These are phyloP conservation scores for Cyaniris semiargus DNA, from an alignment of 2,888 invertebrate genomes.

Conservation along the genomic window DNA sequence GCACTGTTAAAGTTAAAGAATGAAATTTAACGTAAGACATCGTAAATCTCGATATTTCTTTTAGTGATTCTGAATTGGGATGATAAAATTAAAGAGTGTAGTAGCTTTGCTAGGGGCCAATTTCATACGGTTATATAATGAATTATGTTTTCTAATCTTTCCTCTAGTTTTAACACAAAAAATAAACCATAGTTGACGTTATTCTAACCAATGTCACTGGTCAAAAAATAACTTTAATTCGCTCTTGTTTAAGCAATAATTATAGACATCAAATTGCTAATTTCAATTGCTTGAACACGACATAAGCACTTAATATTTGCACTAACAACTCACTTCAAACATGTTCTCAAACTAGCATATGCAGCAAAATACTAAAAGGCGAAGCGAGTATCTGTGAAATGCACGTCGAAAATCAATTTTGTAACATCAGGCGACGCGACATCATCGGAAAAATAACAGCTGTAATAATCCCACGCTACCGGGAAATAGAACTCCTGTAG, in stretches of 20 bases:
- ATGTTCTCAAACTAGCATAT: not conserved
- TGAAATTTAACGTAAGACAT: not conserved
- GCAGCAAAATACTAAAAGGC: not conserved
- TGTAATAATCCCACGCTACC: not conserved
- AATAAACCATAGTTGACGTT: too few species aligned
- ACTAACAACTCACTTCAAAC: not conserved
- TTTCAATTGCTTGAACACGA: too few species aligned
- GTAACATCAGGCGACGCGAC: not conserved
- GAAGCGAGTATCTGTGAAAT: not conserved
- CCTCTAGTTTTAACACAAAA: not conserved
- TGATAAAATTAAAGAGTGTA: too few species aligned
- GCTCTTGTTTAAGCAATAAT: too few species aligned
- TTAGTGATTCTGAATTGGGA: too few species aligned
- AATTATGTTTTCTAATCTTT: not conserved
- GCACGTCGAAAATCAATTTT: slow-evolving; percentile 13
- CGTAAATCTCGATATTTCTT: not conserved
- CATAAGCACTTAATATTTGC: not conserved
- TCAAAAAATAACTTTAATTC: too few species aligned
- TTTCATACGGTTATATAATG: not conserved
- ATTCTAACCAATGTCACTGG: too few species aligned
- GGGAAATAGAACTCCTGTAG: not conserved
- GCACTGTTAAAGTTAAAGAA: too few species aligned
- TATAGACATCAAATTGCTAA: too few species aligned
- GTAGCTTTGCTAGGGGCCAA: not conserved
- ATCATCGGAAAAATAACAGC: slow-evolving; percentile 13